Percentiles rank a stretch among this genome's conserved stretches.
Conservation (phyloP, 2,797 vertebrate species). For the Poecilia picta region DNA sequence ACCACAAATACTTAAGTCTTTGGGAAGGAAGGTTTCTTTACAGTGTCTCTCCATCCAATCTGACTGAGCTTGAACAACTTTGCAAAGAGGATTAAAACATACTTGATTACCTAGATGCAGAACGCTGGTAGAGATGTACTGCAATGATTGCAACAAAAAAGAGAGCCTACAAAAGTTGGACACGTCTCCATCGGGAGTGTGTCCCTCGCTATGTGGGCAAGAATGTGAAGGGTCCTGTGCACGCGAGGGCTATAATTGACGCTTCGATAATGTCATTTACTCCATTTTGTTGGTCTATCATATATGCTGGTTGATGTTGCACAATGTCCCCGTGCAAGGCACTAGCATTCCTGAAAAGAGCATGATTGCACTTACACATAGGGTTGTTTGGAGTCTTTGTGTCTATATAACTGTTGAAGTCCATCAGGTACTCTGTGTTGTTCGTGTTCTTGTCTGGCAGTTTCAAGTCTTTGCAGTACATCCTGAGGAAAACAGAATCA, state of each 20-base stretch:
- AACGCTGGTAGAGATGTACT: neutral
- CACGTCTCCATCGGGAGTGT: too few relatives aligned
- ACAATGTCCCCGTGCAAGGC: neutral
- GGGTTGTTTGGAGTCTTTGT: conserved; percentile 88
- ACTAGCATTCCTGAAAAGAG: neutral
- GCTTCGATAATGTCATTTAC: neutral
- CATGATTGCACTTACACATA: conserved; percentile 85
- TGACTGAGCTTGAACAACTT: neutral
- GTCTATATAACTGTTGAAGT: conserved; percentile 94
- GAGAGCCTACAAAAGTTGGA: neutral
- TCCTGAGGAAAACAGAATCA: conserved; percentile 68
- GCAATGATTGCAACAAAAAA: neutral
- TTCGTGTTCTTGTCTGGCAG: conserved; percentile 88
- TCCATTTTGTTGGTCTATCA: neutral
- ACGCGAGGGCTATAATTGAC: too few relatives aligned
- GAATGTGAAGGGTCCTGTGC: too few relatives aligned
- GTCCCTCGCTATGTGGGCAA: too few relatives aligned
- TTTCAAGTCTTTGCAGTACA: conserved; percentile 91
- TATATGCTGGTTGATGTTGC: neutral
- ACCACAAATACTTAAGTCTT: neutral
- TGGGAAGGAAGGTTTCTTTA: neutral
- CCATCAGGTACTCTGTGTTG: conserved; percentile 93
- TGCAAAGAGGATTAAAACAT: neutral
- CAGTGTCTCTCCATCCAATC: neutral
- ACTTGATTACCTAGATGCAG: neutral